Percentiles rank a stretch among this genome's conserved stretches.
phyloP scores from a whole-genome alignment of 2,888 invertebrate species.

The Scaptomyza parva region DNA sequence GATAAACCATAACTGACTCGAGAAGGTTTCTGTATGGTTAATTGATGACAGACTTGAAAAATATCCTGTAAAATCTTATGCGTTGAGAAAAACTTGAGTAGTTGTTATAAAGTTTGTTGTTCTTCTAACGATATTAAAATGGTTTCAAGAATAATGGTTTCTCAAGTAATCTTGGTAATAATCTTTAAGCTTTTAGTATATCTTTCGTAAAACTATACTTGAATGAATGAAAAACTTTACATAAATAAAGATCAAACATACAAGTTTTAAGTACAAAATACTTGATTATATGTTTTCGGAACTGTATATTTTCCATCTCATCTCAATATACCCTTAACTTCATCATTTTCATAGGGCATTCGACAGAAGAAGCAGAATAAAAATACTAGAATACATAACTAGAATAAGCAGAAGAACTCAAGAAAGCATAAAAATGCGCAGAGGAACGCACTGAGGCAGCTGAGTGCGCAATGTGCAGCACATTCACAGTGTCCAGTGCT shows the following conservation, averaged over 20 bases:
- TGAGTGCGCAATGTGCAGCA: slow-evolving; percentile 31
- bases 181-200: no score
- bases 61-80: slow-evolving; percentile 5
- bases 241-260: not conserved
- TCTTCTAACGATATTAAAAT: no score
- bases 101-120: no score
- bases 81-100: no score
- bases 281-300: no score
- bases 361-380: not conserved
- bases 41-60: not conserved
- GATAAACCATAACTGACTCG: slow-evolving; percentile 11
- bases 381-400: not conserved
- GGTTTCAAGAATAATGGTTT: no score
- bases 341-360: slow-evolving; percentile 21
- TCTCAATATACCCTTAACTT: not conserved
- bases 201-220: not conserved
- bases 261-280: no score
- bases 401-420: slow-evolving; percentile 51
- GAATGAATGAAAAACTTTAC: not conserved
- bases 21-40: not conserved
- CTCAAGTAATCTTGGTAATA: no score
- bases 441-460: slow-evolving; percentile 40
- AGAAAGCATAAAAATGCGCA: slow-evolving; percentile 62
- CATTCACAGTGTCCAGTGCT: slow-evolving; percentile 5
- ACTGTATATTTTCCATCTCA: no score